Percentiles rank a stretch among this genome's conserved stretches.
These are phyloP conservation scores for Hepsetus odoe DNA, from an alignment of 2,113 vertebrate species.

Conservation along the genomic window DNA sequence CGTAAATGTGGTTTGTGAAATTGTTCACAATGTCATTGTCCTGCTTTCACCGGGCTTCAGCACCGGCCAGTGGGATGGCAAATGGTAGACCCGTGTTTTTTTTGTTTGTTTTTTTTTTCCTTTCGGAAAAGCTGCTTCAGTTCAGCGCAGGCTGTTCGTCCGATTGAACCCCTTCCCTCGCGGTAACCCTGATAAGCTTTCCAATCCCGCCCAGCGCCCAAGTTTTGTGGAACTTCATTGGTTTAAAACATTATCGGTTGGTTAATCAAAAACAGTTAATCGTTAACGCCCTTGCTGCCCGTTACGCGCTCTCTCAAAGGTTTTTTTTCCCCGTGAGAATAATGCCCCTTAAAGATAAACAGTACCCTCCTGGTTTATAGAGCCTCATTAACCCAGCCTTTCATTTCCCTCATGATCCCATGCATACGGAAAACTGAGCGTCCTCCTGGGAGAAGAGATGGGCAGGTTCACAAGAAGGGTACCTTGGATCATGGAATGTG, in stretches of 20 bases:
- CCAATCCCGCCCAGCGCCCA: not conserved
- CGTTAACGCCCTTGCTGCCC: not conserved
- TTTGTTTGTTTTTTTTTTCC: no score
- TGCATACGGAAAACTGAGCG: not conserved
- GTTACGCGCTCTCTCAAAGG: not conserved
- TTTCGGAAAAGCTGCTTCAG: not conserved
- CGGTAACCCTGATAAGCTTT: not conserved
- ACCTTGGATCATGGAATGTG: slow-evolving; percentile 3
- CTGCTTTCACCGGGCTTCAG: no score
- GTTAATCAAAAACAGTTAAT: no score
- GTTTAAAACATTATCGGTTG: no score
- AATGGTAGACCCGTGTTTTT: no score
- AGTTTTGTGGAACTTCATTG: no score
- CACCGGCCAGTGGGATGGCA: no score
- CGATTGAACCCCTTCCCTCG: not conserved
- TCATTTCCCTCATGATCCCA: slow-evolving; percentile 11
- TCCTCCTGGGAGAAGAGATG: not conserved
- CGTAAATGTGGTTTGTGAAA: no score
- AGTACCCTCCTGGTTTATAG: slow-evolving; percentile 17
- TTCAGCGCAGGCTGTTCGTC: not conserved
- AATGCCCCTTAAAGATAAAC: slow-evolving; percentile 37
- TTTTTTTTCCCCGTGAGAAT: slow-evolving; percentile 47
- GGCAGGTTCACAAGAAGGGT: slow-evolving; percentile 4
- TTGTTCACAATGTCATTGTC: no score
- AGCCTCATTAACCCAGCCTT: slow-evolving; percentile 12